These are phyloP conservation scores for Pithys albifrons DNA, from an alignment of 2,113 vertebrate species.

Conservation along the genomic window DNA sequence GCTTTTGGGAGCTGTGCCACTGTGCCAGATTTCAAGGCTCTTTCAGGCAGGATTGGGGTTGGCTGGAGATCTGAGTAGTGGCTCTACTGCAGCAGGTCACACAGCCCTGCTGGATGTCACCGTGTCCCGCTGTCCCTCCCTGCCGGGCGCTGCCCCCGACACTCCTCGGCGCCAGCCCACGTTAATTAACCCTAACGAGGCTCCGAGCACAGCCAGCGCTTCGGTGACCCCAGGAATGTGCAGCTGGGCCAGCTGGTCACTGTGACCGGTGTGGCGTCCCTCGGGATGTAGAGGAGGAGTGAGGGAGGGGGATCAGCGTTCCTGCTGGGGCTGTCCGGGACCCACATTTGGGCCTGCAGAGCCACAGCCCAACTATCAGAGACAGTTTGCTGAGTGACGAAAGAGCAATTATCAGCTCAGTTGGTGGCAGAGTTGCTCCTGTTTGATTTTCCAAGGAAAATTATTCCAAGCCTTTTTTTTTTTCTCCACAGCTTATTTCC, in stretches of 20 bases:
- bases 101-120: neutral
- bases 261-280: neutral
- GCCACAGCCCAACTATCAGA: accelerated
- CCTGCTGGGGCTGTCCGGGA: neutral
- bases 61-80: neutral
- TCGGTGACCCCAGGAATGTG: neutral
- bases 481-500: neutral
- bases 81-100: neutral
- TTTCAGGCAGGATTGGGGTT: neutral
- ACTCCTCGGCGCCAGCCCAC: neutral
- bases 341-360: accelerated
- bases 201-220: neutral
- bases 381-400: neutral
- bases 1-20: neutral
- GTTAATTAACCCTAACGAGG: neutral
- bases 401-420: neutral
- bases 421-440: neutral
- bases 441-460: neutral
- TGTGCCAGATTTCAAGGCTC: neutral
- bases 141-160: neutral
- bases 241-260: accelerated
- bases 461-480: accelerated
- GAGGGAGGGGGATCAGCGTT: accelerated
- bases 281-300: neutral
- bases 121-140: neutral